These are phyloP conservation scores for Mellilla xanthometata DNA, from an alignment of 2,888 invertebrate species.

Conservation along the genomic window DNA sequence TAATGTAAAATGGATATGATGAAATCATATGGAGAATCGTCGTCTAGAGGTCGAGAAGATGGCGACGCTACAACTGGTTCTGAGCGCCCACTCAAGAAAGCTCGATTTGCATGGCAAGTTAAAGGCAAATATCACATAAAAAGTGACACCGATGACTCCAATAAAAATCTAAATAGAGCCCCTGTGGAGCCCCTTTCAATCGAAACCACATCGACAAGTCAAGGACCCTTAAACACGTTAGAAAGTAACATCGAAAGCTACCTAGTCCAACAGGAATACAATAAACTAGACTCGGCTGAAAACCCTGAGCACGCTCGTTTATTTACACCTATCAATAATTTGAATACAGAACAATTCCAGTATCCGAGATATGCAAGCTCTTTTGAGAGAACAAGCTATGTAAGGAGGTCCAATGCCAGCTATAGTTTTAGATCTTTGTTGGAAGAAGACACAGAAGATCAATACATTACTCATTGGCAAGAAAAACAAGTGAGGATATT, in stretches of 20 bases:
- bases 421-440: constrained; percentile 35
- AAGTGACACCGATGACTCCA: constrained; percentile 52
- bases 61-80: constrained; percentile 74
- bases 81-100: constrained; percentile 85
- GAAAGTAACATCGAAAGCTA: constrained; percentile 53
- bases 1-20: constrained; percentile 60
- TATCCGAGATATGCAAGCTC: constrained; percentile 63
- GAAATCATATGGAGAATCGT: constrained; percentile 67
- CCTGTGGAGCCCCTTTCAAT: constrained; percentile 1
- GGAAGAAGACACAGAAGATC: constrained; percentile 58
- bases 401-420: background rate
- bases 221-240: background rate
- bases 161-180: constrained; percentile 20
- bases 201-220: constrained; percentile 2
- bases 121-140: constrained; percentile 85
- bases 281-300: constrained; percentile 55
- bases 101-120: constrained; percentile 86
- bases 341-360: constrained; percentile 44
- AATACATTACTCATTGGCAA: constrained; percentile 83
- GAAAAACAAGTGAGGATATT: constrained; percentile 77
- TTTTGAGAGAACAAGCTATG: constrained; percentile 39
- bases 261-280: constrained; percentile 62
- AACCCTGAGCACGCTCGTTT: constrained; percentile 46
- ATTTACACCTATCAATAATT: constrained; percentile 47
- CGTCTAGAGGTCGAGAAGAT: constrained; percentile 77